These are phyloP conservation scores for Pangasius mekongensis DNA, from an alignment of 2,797 vertebrate species.

Conservation along the genomic window DNA sequence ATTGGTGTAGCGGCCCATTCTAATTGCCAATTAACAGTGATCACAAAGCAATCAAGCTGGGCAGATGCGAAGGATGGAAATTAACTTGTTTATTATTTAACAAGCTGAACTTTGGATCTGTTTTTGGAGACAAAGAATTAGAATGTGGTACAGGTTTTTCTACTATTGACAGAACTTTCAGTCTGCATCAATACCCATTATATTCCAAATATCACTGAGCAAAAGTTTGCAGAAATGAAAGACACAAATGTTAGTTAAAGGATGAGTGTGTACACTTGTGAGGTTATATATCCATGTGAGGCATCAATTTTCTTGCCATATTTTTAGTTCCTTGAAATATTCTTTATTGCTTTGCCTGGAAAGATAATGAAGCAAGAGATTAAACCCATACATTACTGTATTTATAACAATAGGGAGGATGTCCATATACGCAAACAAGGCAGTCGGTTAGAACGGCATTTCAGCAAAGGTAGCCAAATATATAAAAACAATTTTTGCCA, in stretches of 20 bases:
- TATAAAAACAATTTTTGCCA: not conserved
- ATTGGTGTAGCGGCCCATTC: conserved; percentile 66
- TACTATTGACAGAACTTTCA: not conserved
- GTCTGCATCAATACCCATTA: not conserved
- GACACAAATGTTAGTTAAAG: not conserved
- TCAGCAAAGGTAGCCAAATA: not conserved
- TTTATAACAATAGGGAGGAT: conserved; percentile 53
- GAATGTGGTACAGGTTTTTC: conserved; percentile 62
- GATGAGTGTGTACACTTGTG: conserved; percentile 3
- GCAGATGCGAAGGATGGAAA: conserved; percentile 68
- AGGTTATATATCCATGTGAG: conserved; percentile 23
- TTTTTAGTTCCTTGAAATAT: conserved; percentile 75
- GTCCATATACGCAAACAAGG: not conserved
- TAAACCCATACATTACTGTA: conserved; percentile 62
- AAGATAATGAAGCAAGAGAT: conserved; percentile 70
- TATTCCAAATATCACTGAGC: conserved; percentile 5
- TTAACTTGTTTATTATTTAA: conserved; percentile 72
- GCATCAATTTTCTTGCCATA: conserved; percentile 26
- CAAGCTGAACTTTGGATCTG: conserved; percentile 65
- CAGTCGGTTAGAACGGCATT: not conserved
- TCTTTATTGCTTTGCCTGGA: conserved; percentile 68
- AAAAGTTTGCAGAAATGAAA: not conserved
- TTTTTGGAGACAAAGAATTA: conserved; percentile 62
- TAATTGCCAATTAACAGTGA: conserved; percentile 80
- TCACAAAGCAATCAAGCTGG: conserved; percentile 77